These are phyloP conservation scores for Rhadinocentrus ornatus DNA, from an alignment of 2,797 vertebrate genomes.

Conservation along the genomic window DNA sequence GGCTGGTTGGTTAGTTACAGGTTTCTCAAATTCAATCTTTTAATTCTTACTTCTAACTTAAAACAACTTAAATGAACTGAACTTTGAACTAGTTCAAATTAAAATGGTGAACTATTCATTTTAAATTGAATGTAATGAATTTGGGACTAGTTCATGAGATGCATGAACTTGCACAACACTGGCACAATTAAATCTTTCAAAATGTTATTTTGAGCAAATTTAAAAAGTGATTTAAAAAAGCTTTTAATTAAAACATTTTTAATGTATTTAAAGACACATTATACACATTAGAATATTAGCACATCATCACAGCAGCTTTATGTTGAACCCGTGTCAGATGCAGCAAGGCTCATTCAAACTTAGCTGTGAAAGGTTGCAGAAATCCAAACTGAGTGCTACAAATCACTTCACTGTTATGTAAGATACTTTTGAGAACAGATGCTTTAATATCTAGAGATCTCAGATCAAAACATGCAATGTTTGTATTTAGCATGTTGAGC, in stretches of 20 bases:
- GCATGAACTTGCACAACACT: no score
- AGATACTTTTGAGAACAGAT: conserved; percentile 23
- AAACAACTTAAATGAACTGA: no score
- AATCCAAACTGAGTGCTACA: conserved; percentile 24
- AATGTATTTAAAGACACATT: background rate
- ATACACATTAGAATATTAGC: no score
- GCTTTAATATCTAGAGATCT: conserved; percentile 33
- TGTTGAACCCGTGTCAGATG: conserved; percentile 33
- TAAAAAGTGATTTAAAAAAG: background rate
- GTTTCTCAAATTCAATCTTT: no score
- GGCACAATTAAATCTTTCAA: conserved; percentile 18
- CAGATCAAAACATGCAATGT: no score
- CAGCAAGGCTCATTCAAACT: conserved; percentile 46
- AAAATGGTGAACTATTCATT: no score
- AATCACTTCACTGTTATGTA: conserved; percentile 47
- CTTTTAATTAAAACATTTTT: background rate
- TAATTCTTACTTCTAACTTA: no score
- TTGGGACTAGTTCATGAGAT: no score
- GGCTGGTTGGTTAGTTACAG: no score
- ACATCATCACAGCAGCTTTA: conserved; percentile 30
- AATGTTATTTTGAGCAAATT: background rate
- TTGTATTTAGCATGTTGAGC: conserved; percentile 20
- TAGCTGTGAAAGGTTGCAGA: conserved; percentile 44
- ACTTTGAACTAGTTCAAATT: no score
- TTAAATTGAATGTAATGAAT: no score